phyloP scores from a whole-genome alignment of 2,888 invertebrate genomes.

The Synergus japonicus region DNA sequence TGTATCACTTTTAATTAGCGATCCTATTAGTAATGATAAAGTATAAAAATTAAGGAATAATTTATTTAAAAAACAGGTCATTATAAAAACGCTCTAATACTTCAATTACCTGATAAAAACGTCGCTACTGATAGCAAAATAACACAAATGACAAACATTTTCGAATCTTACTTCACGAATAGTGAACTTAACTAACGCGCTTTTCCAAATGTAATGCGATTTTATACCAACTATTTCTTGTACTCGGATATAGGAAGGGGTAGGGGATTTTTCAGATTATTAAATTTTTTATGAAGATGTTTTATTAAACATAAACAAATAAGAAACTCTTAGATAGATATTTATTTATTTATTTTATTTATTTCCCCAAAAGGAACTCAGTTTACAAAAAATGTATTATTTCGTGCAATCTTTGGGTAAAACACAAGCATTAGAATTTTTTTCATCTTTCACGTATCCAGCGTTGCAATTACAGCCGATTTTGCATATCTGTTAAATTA shows the following conservation, averaged over 20 bases:
- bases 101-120: background rate
- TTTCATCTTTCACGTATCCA: background rate
- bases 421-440: background rate
- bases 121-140: background rate
- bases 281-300: background rate
- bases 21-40: background rate
- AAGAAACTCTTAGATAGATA: background rate
- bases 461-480: background rate
- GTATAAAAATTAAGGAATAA: too few relatives aligned
- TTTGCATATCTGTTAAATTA: background rate
- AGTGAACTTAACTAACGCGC: background rate
- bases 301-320: background rate
- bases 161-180: background rate
- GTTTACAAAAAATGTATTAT: too few relatives aligned
- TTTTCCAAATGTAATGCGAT: background rate
- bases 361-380: too few relatives aligned
- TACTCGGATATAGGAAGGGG: background rate
- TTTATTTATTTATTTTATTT: too few relatives aligned
- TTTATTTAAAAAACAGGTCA: too few relatives aligned
- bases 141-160: background rate
- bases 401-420: background rate
- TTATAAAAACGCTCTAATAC: too few relatives aligned
- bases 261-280: background rate
- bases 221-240: background rate
- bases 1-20: background rate